phyloP scores from a whole-genome alignment of 1,140 invertebrate genomes.

The Elymnias hypermnestra region DNA sequence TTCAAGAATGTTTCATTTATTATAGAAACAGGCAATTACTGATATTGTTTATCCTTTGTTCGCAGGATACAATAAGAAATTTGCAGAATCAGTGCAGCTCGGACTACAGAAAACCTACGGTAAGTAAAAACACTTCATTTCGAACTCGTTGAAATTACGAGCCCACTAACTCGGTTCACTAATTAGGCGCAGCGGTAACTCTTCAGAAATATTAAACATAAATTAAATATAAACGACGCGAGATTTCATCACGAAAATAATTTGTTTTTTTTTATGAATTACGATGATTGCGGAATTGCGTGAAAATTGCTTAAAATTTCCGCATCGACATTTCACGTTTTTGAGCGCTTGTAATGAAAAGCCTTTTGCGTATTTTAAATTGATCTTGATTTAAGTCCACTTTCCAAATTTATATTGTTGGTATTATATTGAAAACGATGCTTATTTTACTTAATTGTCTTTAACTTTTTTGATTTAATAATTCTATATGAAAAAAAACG shows the following conservation, averaged over 20 bases:
- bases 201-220: slow-evolving; percentile 16
- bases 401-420: not conserved
- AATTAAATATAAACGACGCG: slow-evolving; percentile 8
- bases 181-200: slow-evolving; percentile 20
- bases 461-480: not conserved
- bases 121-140: slow-evolving; percentile 22
- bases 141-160: slow-evolving; percentile 19
- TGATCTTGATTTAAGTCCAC: slow-evolving; percentile 4
- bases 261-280: slow-evolving; percentile 4
- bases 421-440: not conserved
- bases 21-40: slow-evolving; percentile 20
- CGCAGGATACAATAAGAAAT: slow-evolving; percentile 33
- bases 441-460: too few relatives aligned
- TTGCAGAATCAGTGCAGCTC: slow-evolving; percentile 21
- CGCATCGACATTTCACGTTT: slow-evolving; percentile 7
- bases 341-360: slow-evolving; percentile 4
- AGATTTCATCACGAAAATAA: slow-evolving; percentile 5
- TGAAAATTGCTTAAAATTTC: slow-evolving; percentile 9
- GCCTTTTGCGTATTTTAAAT: slow-evolving; percentile 7
- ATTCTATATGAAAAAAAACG: not conserved
- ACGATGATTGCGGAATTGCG: slow-evolving; percentile 8
- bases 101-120: slow-evolving; percentile 34
- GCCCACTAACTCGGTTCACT: slow-evolving; percentile 20
- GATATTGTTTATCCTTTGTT: slow-evolving; percentile 32
- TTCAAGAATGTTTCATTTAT: slow-evolving; percentile 18